Percentiles rank a stretch among this genome's conserved stretches.
Evolutionary conservation across 2,888 invertebrate species (phyloP).

Genomic region (Alentia gelatinosa): DNA sequence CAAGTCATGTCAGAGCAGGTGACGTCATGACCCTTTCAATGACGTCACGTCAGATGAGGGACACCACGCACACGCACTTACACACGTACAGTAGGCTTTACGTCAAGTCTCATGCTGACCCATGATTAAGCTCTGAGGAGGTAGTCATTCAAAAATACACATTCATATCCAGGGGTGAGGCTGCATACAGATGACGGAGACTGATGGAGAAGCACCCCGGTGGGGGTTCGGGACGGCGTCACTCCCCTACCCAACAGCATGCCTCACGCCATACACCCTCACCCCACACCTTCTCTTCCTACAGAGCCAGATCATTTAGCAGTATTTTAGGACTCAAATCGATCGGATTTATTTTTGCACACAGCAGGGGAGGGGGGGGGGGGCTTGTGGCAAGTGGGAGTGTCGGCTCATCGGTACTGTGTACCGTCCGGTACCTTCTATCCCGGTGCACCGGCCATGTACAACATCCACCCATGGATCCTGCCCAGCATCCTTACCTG

Average conservation of each 20-base stretch:
- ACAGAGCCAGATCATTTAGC: slow-evolving; percentile 12
- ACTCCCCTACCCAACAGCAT: neutral
- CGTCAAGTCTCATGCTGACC: neutral
- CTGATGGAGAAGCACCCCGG: neutral
- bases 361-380: slow-evolving; percentile 11
- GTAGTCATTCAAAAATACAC: neutral
- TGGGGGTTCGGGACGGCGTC: neutral
- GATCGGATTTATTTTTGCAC: slow-evolving; percentile 42
- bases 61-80: neutral
- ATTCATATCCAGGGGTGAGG: neutral
- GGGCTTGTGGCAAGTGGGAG: neutral
- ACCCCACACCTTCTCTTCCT: neutral
- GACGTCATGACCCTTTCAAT: too few relatives aligned
- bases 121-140: neutral
- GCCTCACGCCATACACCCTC: too few relatives aligned
- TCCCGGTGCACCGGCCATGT: neutral
- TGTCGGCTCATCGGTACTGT: neutral
- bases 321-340: slow-evolving; percentile 32
- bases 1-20: neutral
- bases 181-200: neutral
- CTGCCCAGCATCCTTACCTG: too few relatives aligned
- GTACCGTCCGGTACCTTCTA: neutral
- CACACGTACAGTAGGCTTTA: neutral
- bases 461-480: too few relatives aligned
- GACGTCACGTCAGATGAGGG: neutral